A percentile compares a stretch with the other conserved stretches of the same genome.
phyloP scores from a whole-genome alignment of 2,888 invertebrate genomes.

The Linnaemya vulpina region DNA sequence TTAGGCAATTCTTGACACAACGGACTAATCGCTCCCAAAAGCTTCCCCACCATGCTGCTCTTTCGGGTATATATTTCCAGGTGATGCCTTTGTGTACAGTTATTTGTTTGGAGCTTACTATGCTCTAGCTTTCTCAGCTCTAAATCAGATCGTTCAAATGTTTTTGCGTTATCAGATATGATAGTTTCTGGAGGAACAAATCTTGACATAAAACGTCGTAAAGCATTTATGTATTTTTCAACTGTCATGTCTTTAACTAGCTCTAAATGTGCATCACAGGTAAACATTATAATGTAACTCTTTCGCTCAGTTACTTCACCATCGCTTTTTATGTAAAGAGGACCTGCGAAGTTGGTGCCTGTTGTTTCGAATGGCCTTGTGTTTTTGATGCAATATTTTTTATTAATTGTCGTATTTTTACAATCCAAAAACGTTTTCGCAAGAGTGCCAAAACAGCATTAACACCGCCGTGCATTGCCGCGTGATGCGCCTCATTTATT shows the following conservation, averaged over 20 bases:
- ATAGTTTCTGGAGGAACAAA: constrained; percentile 52
- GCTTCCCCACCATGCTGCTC: constrained; percentile 69
- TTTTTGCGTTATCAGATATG: constrained; percentile 65
- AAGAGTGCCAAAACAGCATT: constrained; percentile 57
- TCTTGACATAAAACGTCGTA: constrained; percentile 61
- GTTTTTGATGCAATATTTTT: constrained; percentile 46
- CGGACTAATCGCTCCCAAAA: constrained; percentile 48
- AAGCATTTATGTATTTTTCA: constrained; percentile 67
- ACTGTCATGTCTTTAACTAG: constrained; percentile 60
- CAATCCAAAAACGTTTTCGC: constrained; percentile 64
- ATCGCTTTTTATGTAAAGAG: too few species aligned
- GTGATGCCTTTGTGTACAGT: constrained; percentile 48
- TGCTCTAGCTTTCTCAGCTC: constrained; percentile 56
- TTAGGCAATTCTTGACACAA: constrained; percentile 40
- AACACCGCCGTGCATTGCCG: constrained; percentile 63
- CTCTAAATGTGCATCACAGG: constrained; percentile 66
- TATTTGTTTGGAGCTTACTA: constrained; percentile 47
- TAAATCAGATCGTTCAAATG: constrained; percentile 62
- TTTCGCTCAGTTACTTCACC: constrained; percentile 50
- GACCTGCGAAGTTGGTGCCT: too few species aligned
- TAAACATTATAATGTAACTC: constrained; percentile 55
- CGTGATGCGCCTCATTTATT: constrained; percentile 56
- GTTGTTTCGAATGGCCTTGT: too few species aligned
- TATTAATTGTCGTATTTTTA: constrained; percentile 63
- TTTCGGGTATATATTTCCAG: constrained; percentile 63